Conservation (phyloP, 2,888 invertebrate species). For the Thera obeliscata region DNA sequence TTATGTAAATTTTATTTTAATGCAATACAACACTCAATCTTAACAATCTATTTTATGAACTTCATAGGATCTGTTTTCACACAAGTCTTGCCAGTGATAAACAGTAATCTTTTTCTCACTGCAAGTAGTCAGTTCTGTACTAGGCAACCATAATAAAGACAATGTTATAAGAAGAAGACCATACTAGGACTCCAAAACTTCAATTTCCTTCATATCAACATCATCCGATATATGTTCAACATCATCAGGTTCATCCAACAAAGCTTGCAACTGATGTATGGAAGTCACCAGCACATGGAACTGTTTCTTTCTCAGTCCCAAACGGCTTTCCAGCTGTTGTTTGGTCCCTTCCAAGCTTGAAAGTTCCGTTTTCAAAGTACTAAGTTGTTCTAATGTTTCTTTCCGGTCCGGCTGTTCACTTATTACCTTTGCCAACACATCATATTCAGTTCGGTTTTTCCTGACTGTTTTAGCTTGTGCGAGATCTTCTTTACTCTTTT, state of each 20-base stretch:
- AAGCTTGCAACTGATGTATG: conserved; percentile 92
- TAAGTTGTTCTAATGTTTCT: conserved; percentile 88
- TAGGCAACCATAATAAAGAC: too few species aligned
- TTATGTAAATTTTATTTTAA: not conserved
- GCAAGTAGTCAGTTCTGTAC: not conserved
- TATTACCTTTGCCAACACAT: conserved; percentile 95
- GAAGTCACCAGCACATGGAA: conserved; percentile 95
- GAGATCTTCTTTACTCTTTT: conserved; percentile 91
- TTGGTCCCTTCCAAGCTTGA: conserved; percentile 88
- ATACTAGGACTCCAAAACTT: conserved; percentile 43
- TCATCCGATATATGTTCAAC: conserved; percentile 69
- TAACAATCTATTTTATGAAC: not conserved
- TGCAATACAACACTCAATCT: not conserved
- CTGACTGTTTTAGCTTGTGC: conserved; percentile 93
- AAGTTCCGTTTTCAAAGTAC: conserved; percentile 89
- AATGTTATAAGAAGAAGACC: too few species aligned
- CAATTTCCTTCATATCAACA: conserved; percentile 71
- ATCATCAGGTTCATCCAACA: conserved; percentile 89
- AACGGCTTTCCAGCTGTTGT: conserved; percentile 89
- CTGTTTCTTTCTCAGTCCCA: conserved; percentile 93
- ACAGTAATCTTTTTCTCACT: not conserved
- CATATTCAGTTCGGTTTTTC: conserved; percentile 96
- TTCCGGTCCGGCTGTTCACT: conserved; percentile 95
- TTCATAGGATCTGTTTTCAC: not conserved
- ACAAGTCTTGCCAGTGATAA: not conserved